Conservation (phyloP, 2,888 invertebrate species). For the Tetranychus piercei region DNA sequence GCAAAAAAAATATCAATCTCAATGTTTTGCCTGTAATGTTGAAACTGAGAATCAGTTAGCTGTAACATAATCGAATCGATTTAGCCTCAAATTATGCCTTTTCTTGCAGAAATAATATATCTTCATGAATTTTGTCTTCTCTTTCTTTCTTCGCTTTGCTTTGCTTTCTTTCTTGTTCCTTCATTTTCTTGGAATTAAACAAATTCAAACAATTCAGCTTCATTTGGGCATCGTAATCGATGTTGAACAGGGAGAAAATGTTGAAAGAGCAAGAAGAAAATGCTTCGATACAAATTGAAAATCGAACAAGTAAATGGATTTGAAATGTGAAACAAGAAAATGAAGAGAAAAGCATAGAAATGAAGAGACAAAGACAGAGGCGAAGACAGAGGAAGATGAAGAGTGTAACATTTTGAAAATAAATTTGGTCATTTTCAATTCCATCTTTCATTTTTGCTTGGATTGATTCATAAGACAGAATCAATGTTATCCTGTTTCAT, state of each 20-base stretch:
- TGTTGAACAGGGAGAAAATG: not conserved
- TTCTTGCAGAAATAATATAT: slow-evolving; percentile 1
- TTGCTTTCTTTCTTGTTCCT: not conserved
- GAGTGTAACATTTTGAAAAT: not conserved
- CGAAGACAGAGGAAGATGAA: not conserved
- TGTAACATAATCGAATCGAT: not conserved
- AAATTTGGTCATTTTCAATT: not conserved
- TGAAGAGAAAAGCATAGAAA: not conserved
- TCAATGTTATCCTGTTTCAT: not conserved
- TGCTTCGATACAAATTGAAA: not conserved
- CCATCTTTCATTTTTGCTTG: not conserved
- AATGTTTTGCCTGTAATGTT: not conserved
- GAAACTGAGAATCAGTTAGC: not conserved
- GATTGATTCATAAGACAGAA: not conserved
- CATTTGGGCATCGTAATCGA: not conserved
- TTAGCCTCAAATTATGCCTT: not conserved
- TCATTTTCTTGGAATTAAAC: not conserved
- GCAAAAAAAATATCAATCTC: not conserved
- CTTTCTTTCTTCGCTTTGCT: not conserved
- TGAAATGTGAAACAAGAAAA: not conserved
- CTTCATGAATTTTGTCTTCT: not conserved
- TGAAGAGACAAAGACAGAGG: not conserved
- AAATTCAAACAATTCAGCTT: not conserved
- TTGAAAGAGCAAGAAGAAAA: not conserved
- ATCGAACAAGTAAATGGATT: not conserved